A percentile compares a stretch with the other conserved stretches of the same genome.
These are phyloP conservation scores for Drosophila melanosoma DNA, from an alignment of 2,888 invertebrate genomes.

Conservation along the genomic window DNA sequence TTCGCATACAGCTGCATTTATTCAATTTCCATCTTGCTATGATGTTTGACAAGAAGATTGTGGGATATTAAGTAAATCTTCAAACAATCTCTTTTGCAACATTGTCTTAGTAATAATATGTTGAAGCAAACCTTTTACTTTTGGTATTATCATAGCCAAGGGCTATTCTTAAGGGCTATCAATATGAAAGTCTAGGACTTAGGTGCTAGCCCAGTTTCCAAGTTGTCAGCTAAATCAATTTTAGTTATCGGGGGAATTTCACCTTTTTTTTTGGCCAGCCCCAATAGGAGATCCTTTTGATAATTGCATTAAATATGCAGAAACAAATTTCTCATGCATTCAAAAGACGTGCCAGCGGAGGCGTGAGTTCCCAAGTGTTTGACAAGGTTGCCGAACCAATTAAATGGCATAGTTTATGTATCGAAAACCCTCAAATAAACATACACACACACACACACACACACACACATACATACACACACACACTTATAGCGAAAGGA, in stretches of 20 bases:
- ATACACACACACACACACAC: slow-evolving; percentile 14
- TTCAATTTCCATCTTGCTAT: not conserved
- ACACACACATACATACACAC: slow-evolving; percentile 14
- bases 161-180: slow-evolving; percentile 42
- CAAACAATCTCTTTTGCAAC: not conserved
- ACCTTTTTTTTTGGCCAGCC: slow-evolving; percentile 38
- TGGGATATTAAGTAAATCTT: not conserved
- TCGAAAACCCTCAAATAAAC: slow-evolving; percentile 27
- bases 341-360: slow-evolving; percentile 54
- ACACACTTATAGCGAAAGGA: slow-evolving; percentile 52
- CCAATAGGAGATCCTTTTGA: slow-evolving; percentile 72
- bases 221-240: slow-evolving; percentile 71
- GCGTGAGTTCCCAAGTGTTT: slow-evolving; percentile 33
- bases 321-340: slow-evolving; percentile 58
- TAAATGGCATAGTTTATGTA: slow-evolving; percentile 74
- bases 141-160: slow-evolving; percentile 16
- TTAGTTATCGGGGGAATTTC: slow-evolving; percentile 20
- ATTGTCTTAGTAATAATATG: not conserved
- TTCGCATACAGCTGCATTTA: not conserved
- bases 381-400: slow-evolving; percentile 67
- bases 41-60: not conserved
- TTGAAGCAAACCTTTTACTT: not conserved
- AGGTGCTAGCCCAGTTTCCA: slow-evolving; percentile 23
- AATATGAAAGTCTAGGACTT: slow-evolving; percentile 17
- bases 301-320: slow-evolving; percentile 80